Evolutionary conservation across 1,140 invertebrate genomes (phyloP), one percentile per base, ranked within the genome.

Genomic region (Nasonia vitripennis): DNA sequence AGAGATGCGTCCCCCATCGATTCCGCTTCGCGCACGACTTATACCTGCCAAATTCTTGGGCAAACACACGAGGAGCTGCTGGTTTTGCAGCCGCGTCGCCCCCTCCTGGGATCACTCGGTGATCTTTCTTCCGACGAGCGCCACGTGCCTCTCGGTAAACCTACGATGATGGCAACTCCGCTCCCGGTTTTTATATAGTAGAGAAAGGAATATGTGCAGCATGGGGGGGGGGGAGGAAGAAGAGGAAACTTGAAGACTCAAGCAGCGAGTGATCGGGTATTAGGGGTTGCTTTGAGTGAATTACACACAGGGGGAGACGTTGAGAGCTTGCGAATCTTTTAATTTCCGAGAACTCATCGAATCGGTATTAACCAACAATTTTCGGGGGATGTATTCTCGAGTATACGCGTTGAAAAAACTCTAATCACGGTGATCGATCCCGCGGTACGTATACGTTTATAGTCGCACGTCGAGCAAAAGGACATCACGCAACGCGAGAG

Each of bases 261-360:
- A 80, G 78, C 34, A 27, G 83, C 78, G 68, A 20, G 78, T 80
- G 83, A 85, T 85, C 67, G 23, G 83, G 41, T 70, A 84, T 83
- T 83, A 78, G 75, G 14, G 48, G 27, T 34, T 55, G 48, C 70
- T 82, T 82, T 82, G 79, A 71, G 4, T 48, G 62, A 70, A 70
- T 55, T 81, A 51, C 27, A 11, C 41, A 17, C 27, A 5, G 14
- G 27, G 55, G 37, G 41, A 55, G 17, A 55, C 17, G 51, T 55
- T 55, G 51, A 55, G 17, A 4, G 17, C 51, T 55, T 20, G 51
- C 12, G 11, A 20, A 55, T 14, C 51, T 17, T 55, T 55, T 55
- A 55, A 55, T 55, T 55, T 55, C 11, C 51, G 17, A 55, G 51
- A 51, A 51, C 10, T 37, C 34, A 55, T 55, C 12, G 51, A 10